Base-by-base conservation (phyloP, 2,113 vertebrate genomes). In the Centropus bengalensis region DNA sequence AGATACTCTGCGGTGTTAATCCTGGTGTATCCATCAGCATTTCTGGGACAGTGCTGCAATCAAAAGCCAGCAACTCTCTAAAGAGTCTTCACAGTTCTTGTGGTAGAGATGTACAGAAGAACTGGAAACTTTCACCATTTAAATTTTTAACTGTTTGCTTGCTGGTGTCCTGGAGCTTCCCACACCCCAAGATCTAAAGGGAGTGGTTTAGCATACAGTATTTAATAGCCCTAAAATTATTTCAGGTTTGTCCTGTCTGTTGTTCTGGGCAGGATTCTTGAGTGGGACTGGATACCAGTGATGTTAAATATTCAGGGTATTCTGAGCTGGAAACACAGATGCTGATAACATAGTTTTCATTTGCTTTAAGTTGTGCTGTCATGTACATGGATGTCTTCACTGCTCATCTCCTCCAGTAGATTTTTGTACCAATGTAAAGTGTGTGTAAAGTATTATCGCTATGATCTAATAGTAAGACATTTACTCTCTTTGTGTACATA, bases 401-500 rank as follows among this genome's bases (percentile, higher is more conserved):
- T 85, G 33, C 28, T 67, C 7, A 11, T 75, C 0, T 0, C 13
- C 14, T 58, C 18, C 22, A 62, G 14, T 26, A 80, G 36, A 21
- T 79, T 56, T 73, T 88, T 74, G 15, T n/a, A n/a, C 14, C 4
- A 0, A 7, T 78, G 32, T 36, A 47, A 47, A 64, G 20, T 55
- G 52, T 2, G 2, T 75, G 7, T 91, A 24, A 86, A 78, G 5
- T 47, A 20, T 47, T 78, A 33, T 24, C 38, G 8, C 63, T 63
- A 1, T 52, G 49, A 51, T 70, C 8, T 52, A 82, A 45, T 14
- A 52, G 28, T 55, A 56, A 56, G 70, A 47, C 52, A 10, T 82
- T 85, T 24, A 17, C 21, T 89, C 12, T 23, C 15, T 88, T 76
- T 52, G 5, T 22, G n/a, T 66, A 89, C 27, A 10, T 80, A 22